phyloP scores from a whole-genome alignment of 1,140 invertebrate species.

The Cherax quadricarinatus region DNA sequence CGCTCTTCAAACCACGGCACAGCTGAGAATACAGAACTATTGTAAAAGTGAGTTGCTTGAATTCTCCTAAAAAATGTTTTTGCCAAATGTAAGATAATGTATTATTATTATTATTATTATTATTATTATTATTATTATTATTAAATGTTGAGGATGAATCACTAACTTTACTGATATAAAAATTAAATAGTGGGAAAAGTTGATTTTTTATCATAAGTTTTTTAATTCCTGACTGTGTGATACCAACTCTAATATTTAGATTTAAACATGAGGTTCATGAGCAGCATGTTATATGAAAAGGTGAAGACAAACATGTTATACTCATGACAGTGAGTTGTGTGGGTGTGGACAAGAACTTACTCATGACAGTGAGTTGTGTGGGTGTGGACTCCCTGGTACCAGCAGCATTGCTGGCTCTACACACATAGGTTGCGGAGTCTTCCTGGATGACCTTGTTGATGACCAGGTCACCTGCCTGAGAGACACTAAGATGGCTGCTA shows the following conservation, averaged over 20 bases:
- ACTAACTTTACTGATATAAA: too few species aligned
- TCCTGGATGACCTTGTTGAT: conserved; percentile 38
- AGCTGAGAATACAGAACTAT: conserved; percentile 11
- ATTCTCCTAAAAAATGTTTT: neutral
- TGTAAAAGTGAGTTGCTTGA: neutral
- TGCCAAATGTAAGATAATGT: neutral
- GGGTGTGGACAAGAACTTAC: conserved; percentile 16
- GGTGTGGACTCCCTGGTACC: conserved; percentile 18
- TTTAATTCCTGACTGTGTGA: neutral
- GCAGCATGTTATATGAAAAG: too few species aligned
- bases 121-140: neutral
- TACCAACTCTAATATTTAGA: too few species aligned
- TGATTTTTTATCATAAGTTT: too few species aligned
- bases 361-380: conserved; percentile 27
- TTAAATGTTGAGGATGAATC: neutral
- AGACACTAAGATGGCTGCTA: conserved; percentile 18
- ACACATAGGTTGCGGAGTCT: conserved; percentile 41
- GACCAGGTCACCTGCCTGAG: conserved; percentile 39
- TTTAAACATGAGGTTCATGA: too few species aligned
- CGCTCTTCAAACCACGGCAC: conserved; percentile 49
- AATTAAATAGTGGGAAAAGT: neutral
- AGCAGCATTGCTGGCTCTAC: conserved; percentile 30
- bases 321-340: too few species aligned
- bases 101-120: neutral
- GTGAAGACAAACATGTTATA: too few species aligned